Conservation (phyloP, 2,797 vertebrate genomes). For the Centroberyx gerrardi region DNA sequence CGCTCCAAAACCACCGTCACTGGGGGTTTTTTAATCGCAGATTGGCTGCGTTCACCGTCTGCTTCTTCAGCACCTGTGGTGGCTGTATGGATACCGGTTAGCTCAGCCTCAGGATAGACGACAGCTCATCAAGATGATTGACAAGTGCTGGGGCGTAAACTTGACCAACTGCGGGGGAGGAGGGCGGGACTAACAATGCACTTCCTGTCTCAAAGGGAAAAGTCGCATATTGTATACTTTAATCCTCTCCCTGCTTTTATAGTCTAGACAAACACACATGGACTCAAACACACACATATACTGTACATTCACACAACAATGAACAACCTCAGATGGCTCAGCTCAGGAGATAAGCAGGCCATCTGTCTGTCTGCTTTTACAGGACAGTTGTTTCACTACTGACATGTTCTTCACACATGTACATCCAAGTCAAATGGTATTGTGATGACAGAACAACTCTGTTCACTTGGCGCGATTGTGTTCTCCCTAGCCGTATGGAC, state of each 20-base stretch:
- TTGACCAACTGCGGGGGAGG: no score
- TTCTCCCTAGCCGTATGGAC: conserved; percentile 8
- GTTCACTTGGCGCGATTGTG: background rate
- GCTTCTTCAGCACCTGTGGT: no score
- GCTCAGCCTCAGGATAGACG: no score
- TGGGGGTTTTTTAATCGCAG: no score
- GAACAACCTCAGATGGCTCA: conserved; percentile 35
- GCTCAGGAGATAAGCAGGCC: conserved; percentile 54
- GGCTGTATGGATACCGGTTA: no score
- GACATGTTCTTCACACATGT: conserved; percentile 21
- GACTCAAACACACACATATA: conserved; percentile 36
- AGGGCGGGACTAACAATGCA: no score
- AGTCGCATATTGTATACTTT: background rate
- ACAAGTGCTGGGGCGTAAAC: no score
- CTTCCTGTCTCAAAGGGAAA: no score
- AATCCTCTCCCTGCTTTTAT: conserved; percentile 24
- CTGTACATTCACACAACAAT: conserved; percentile 30
- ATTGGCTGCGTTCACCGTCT: no score
- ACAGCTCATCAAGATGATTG: no score
- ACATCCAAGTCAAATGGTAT: conserved; percentile 38
- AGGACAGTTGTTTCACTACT: conserved; percentile 15
- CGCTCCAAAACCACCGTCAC: no score
- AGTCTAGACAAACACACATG: conserved; percentile 27
- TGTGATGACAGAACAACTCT: conserved; percentile 19
- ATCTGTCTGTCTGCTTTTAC: conserved; percentile 27